These are phyloP conservation scores for Mola mola DNA, from an alignment of 2,113 vertebrate species.

Conservation along the genomic window DNA sequence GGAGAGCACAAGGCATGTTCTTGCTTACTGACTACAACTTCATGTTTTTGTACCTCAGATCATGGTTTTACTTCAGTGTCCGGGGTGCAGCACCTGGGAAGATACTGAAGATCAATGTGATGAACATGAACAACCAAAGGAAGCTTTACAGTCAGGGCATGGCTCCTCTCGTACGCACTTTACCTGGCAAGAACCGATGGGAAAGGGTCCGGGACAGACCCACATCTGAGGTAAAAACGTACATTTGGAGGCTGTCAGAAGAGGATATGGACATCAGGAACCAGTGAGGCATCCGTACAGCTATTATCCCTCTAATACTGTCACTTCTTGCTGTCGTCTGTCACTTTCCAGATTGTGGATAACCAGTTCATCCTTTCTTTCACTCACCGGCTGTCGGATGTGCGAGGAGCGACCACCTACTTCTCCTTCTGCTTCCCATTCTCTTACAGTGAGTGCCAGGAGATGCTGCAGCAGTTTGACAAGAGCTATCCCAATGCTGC, in stretches of 20 bases:
- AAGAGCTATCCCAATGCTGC: constrained; percentile 82
- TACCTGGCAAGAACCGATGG: constrained; percentile 89
- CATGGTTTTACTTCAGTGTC: constrained; percentile 98
- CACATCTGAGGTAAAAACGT: constrained; percentile 83
- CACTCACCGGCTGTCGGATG: constrained; percentile 90
- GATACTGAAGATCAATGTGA: constrained; percentile 92
- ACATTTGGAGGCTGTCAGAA: not conserved
- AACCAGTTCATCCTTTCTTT: constrained; percentile 95
- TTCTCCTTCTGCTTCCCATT: constrained; percentile 98
- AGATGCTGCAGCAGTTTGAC: constrained; percentile 90
- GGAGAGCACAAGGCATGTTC: no score
- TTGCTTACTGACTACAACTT: not conserved
- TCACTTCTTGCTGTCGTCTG: constrained; percentile 11
- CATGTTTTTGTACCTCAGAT: constrained; percentile 78
- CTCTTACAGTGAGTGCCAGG: constrained; percentile 94
- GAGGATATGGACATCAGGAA: constrained; percentile 9
- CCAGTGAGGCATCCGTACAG: constrained; percentile 2
- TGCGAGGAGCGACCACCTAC: constrained; percentile 89
- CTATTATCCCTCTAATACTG: constrained; percentile 16
- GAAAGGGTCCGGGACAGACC: constrained; percentile 92
- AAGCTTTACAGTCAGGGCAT: constrained; percentile 97
- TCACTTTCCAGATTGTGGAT: constrained; percentile 85
- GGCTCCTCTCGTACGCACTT: constrained; percentile 90
- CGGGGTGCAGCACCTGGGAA: constrained; percentile 87
- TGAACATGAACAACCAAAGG: constrained; percentile 99